Base-by-base conservation (phyloP, 2,888 invertebrate species). In the Cheilosia soror region DNA sequence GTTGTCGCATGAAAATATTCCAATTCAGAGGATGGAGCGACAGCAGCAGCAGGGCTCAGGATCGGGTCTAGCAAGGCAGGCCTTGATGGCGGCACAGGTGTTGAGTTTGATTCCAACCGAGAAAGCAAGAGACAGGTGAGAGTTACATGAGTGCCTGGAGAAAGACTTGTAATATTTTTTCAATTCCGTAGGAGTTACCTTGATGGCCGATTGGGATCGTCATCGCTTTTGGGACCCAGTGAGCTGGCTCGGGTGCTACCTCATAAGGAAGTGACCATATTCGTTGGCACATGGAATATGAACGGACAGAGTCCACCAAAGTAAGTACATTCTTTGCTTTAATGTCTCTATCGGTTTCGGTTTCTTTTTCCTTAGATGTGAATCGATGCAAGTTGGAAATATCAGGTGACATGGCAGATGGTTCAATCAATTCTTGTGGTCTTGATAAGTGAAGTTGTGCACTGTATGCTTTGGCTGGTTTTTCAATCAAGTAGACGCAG, bases 251-350 rank as follows among this genome's bases (percentile, higher is more conserved):
- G 97, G 91, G 96, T 97, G 55, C 95, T 98, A 89, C 98, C 98
- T 1, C 96, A 96, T 89, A 94, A 97, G 88, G 96, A 97, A 92
- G 94, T 98, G 0, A 96, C 95, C 87, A 95, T 98, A 89, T 98
- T 97, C 93, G 95, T 98, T 73, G 98, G 97, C 5, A 97, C 98
- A 29, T 99, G 98, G 98, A 99, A 99, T 91, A 98, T 98, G 98
- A 98, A 98, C 92, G 98, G 98, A 40, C 97, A 98, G 90, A 93
- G 94, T 88, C 96, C 96, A 55, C 96, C 96, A 57, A 95, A 95
- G 97, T 97, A 93, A 93, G 89, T 88, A n/a, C 2, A n/a, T 13
- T 31, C 33, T 33, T 33, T 33, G 33, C 9, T 9, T 0, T 33
- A 33, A 7, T 2, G 33, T 9, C 6, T 5, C 7, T 37, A 3